Evolutionary conservation across 2,888 invertebrate species (phyloP).

Genomic region (Drosophila prostipennis): DNA sequence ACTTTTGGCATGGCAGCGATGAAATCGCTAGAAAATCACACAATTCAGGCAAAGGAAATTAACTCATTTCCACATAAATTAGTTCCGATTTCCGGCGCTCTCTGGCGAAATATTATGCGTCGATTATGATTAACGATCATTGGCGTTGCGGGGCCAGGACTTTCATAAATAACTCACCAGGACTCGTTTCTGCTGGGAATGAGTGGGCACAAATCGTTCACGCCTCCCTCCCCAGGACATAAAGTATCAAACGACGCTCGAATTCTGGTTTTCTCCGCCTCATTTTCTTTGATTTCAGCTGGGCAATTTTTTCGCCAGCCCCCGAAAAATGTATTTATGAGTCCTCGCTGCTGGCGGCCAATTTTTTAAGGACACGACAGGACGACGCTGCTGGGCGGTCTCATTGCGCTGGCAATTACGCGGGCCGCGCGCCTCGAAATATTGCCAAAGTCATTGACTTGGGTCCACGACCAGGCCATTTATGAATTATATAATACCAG

Average conservation of each 20-base stretch:
- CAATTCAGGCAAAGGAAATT: constrained; percentile 75
- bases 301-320: constrained; percentile 19
- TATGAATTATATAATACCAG: constrained; percentile 63
- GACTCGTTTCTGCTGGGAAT: constrained; percentile 33
- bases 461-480: constrained; percentile 44
- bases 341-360: constrained; percentile 52
- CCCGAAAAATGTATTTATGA: constrained; percentile 70
- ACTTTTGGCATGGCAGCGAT: constrained; percentile 54
- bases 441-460: constrained; percentile 72
- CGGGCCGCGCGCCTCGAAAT: constrained; percentile 44
- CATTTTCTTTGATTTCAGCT: constrained; percentile 28
- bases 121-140: constrained; percentile 82
- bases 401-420: constrained; percentile 63
- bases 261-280: constrained; percentile 2
- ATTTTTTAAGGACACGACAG: constrained; percentile 64
- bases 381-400: constrained; percentile 54
- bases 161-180: constrained; percentile 45
- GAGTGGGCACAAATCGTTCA: constrained; percentile 56
- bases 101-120: constrained; percentile 70
- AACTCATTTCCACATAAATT: constrained; percentile 82
- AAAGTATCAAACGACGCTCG: constrained; percentile 29
- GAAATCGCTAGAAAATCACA: constrained; percentile 77
- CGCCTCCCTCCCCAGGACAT: constrained; percentile 26
- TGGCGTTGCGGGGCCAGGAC: constrained; percentile 43
- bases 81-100: constrained; percentile 64